A percentile compares a stretch with the other conserved stretches of the same genome.
Evolutionary conservation across 2,113 vertebrate species (phyloP).

Genomic region (Eptatretus burgeri): DNA sequence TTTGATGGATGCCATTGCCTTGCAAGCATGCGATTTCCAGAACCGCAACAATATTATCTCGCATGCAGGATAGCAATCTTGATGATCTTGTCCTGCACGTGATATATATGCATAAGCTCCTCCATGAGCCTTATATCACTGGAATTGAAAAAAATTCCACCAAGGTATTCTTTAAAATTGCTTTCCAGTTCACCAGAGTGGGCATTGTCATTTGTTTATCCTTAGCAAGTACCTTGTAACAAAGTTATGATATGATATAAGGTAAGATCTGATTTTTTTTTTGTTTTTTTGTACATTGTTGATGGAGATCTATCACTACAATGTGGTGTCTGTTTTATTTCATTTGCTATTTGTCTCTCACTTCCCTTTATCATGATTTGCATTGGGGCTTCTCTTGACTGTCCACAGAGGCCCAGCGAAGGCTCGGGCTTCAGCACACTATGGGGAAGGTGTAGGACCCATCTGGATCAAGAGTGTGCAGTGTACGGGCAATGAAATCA

Average conservation of each 20-base stretch:
- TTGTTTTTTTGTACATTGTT: neutral
- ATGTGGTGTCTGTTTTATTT: neutral
- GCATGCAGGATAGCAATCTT: too few species aligned
- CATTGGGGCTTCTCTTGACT: slow-evolving; percentile 8
- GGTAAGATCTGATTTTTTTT: neutral
- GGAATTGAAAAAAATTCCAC: too few species aligned
- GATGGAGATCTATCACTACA: neutral
- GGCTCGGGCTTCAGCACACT: slow-evolving; percentile 28
- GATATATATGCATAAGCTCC: too few species aligned
- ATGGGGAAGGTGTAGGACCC: slow-evolving; percentile 32
- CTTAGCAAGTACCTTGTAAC: neutral
- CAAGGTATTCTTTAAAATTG: too few species aligned
- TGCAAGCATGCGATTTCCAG: too few species aligned
- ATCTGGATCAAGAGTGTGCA: slow-evolving; percentile 37
- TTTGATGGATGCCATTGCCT: too few species aligned
- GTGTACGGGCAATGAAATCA: slow-evolving; percentile 39
- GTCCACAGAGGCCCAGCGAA: slow-evolving; percentile 29
- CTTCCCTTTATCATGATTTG: neutral
- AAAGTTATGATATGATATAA: neutral
- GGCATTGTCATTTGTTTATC: too few species aligned
- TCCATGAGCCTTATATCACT: too few species aligned
- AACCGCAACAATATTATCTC: too few species aligned
- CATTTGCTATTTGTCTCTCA: neutral
- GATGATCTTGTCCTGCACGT: too few species aligned
- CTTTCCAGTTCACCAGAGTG: too few species aligned